Conservation (phyloP, 1,140 invertebrate species). For the Macrobrachium nipponense region DNA sequence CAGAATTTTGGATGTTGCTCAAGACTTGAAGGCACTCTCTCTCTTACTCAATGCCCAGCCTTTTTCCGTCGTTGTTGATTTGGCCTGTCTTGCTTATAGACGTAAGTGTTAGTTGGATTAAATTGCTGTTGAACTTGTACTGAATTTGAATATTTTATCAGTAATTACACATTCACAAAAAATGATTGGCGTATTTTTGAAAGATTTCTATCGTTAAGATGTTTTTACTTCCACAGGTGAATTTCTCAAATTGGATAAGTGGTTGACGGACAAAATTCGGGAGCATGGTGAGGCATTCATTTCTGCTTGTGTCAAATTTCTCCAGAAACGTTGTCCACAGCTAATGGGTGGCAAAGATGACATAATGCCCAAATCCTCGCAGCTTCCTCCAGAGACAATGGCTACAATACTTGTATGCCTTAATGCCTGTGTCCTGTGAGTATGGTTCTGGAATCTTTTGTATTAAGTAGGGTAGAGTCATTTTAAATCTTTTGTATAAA, state of each 20-base stretch:
- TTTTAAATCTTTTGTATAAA: too few relatives aligned
- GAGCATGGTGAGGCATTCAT: slow-evolving; percentile 94
- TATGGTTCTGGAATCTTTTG: slow-evolving; percentile 29
- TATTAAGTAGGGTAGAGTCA: background rate
- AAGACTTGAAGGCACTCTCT: slow-evolving; percentile 95
- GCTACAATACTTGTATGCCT: slow-evolving; percentile 88
- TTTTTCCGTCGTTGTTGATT: slow-evolving; percentile 96
- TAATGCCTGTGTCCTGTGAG: slow-evolving; percentile 76
- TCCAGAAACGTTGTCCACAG: slow-evolving; percentile 84
- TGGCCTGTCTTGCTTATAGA: slow-evolving; percentile 95
- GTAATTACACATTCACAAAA: background rate
- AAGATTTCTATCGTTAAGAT: background rate
- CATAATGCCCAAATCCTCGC: slow-evolving; percentile 76
- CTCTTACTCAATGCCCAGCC: slow-evolving; percentile 92
- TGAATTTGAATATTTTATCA: background rate
- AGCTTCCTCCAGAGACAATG: slow-evolving; percentile 84
- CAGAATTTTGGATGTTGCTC: slow-evolving; percentile 95
- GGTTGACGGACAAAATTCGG: slow-evolving; percentile 97
- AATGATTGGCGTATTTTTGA: background rate
- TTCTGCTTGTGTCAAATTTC: slow-evolving; percentile 84
- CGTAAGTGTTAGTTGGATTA: slow-evolving; percentile 42
- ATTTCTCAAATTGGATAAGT: slow-evolving; percentile 98
- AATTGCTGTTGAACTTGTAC: background rate
- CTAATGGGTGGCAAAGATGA: slow-evolving; percentile 86
- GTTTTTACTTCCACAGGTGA: slow-evolving; percentile 75